These are phyloP conservation scores for Molossus molossus DNA, from an alignment of 2,797 vertebrate species.

Conservation along the genomic window DNA sequence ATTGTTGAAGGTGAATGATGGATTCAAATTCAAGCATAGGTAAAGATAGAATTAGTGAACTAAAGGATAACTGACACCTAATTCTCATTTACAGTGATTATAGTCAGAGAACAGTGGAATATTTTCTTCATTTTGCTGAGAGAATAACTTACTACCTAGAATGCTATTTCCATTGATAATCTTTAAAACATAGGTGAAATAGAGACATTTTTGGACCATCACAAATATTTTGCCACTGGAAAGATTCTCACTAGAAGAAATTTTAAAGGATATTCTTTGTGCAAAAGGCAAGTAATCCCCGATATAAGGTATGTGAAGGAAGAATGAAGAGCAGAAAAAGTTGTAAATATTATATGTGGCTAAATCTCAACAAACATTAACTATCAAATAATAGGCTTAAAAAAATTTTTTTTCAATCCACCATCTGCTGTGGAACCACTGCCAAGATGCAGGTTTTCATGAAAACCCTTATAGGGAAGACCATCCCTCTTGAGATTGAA, in stretches of 20 bases:
- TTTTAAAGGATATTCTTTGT: not conserved
- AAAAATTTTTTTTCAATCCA: no score
- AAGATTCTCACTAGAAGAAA: not conserved
- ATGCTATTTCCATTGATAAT: not conserved
- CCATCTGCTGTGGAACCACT: no score
- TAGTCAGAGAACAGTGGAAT: not conserved
- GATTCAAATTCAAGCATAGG: not conserved
- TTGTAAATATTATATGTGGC: not conserved
- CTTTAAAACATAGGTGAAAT: not conserved
- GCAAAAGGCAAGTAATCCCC: not conserved
- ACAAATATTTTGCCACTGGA: not conserved
- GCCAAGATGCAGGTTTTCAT: no score
- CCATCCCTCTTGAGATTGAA: no score
- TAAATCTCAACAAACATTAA: not conserved
- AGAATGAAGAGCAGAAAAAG: not conserved
- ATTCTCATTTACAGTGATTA: not conserved
- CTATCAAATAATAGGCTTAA: not conserved
- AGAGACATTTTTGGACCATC: not conserved
- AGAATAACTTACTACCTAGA: not conserved
- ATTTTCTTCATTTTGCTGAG: constrained; percentile 12
- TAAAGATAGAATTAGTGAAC: not conserved
- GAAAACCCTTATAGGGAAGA: no score
- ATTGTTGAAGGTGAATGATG: not conserved
- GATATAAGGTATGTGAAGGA: not conserved
- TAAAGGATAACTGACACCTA: not conserved